These are phyloP conservation scores for Cantharis nigra DNA, from an alignment of 2,888 invertebrate species.

Conservation along the genomic window DNA sequence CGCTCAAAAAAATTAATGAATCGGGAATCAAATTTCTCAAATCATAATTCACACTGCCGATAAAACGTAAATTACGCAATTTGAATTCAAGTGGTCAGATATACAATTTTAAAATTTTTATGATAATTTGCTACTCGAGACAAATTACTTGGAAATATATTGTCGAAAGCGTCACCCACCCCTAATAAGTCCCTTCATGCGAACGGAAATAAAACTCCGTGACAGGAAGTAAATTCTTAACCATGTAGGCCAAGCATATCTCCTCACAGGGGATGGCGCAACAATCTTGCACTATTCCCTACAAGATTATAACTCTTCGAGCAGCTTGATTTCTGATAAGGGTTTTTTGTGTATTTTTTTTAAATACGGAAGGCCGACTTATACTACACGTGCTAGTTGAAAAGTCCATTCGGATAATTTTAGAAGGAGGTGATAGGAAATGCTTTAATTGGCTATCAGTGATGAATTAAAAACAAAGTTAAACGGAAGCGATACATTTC, in stretches of 20 bases:
- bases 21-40: neutral
- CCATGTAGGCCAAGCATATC: slow-evolving; percentile 37
- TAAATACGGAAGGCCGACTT: neutral
- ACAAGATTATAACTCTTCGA: slow-evolving; percentile 21
- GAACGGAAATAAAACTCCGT: slow-evolving; percentile 35
- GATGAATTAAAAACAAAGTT: neutral
- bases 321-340: slow-evolving; percentile 18
- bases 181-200: slow-evolving; percentile 9
- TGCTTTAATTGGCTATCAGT: neutral
- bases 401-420: neutral
- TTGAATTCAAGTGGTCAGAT: neutral
- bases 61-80: neutral
- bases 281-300: slow-evolving; percentile 20
- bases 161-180: slow-evolving; percentile 7
- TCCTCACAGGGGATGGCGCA: slow-evolving; percentile 27
- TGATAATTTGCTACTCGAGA: neutral
- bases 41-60: neutral
- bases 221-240: slow-evolving; percentile 39
- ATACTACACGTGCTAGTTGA: neutral
- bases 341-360: slow-evolving; percentile 12
- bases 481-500: neutral
- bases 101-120: neutral
- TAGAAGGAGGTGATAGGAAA: neutral
- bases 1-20: neutral
- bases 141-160: slow-evolving; percentile 7